Evolutionary conservation across 2,888 invertebrate species (phyloP), one percentile per base, ranked within the genome.

Genomic region (Shargacucullia verbasci): DNA sequence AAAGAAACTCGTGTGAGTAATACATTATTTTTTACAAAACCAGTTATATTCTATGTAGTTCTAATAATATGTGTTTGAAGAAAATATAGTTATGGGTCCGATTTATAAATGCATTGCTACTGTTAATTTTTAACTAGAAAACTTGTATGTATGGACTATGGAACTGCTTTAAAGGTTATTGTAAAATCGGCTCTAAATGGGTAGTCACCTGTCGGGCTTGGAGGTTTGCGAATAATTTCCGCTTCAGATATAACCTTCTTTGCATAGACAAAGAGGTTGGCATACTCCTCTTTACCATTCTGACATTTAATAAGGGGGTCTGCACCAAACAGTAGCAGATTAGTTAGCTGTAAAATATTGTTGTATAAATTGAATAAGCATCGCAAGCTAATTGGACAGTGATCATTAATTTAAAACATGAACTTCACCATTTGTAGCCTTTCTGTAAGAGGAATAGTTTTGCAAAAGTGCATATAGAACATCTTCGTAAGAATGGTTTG

Each of bases 401-500:
- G 20, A 20, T 20, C 4, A 20, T 20, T 20, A 20, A 20, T 20
- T n/a, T 3, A 20, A 4, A 20, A 29, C 29, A 29, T 9, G 7
- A 29, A 29, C 1, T 6, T 6, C 82, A 91, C 92, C 69, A 71
- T 83, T 80, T 86, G 86, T 31, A 88, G 49, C 29, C 86, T 79
- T 1, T 86, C 83, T 11, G 65, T 9, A 9, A 73, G 60, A 11
- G 75, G 61, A n/a, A 88, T 50, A 1, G 70, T 79, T 63, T 73
- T 87, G 63, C 83, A 89, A 63, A 81, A 91, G 0, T 84, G 74
- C 4, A 79, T 47, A 10, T 75, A 70, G 55, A 93, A 91, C 75
- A 91, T 85, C 71, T 92, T 92, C 0, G 87, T 76, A 4, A 93
- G 81, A 34, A 89, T 75, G 8, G 77, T 88, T 54, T 93, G 90